These are phyloP conservation scores for Argynnis bischoffii DNA, from an alignment of 2,888 invertebrate species.

Conservation along the genomic window DNA sequence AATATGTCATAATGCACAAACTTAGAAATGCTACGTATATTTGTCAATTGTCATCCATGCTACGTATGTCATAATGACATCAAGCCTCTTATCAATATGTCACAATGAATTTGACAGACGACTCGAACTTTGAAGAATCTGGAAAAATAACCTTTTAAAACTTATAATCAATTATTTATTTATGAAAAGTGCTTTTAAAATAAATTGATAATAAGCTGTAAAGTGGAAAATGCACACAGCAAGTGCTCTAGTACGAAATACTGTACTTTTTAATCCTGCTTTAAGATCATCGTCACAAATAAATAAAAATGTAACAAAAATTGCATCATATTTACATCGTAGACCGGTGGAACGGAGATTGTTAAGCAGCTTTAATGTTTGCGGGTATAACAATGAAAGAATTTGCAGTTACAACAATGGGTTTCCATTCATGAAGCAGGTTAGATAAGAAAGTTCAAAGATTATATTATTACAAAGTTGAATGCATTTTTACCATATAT, in stretches of 20 bases:
- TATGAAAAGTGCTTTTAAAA: slow-evolving; percentile 50
- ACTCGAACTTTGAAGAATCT: slow-evolving; percentile 60
- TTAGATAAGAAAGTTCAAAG: slow-evolving; percentile 12
- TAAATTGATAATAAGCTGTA: slow-evolving; percentile 31
- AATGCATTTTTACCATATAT: too few species aligned
- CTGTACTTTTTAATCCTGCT: slow-evolving; percentile 59
- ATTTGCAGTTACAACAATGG: slow-evolving; percentile 51
- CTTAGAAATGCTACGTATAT: too few species aligned
- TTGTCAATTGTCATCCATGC: too few species aligned
- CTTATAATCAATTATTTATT: slow-evolving; percentile 43
- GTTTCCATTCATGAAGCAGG: slow-evolving; percentile 33
- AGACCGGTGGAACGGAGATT: slow-evolving; percentile 54
- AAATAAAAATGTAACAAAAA: slow-evolving; percentile 65
- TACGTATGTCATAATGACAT: background rate
- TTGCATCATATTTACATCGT: slow-evolving; percentile 67
- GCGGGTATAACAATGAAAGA: slow-evolving; percentile 43
- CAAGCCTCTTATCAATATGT: slow-evolving; percentile 4
- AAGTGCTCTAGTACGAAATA: slow-evolving; percentile 62
- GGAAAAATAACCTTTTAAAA: slow-evolving; percentile 69
- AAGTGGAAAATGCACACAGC: slow-evolving; percentile 66
- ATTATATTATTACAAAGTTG: background rate
- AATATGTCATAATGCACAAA: too few species aligned
- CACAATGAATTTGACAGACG: slow-evolving; percentile 18
- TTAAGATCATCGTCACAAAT: slow-evolving; percentile 57
- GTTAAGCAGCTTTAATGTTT: slow-evolving; percentile 34